phyloP scores from a whole-genome alignment of 2,113 vertebrate species.

The Bubo blakistoni region DNA sequence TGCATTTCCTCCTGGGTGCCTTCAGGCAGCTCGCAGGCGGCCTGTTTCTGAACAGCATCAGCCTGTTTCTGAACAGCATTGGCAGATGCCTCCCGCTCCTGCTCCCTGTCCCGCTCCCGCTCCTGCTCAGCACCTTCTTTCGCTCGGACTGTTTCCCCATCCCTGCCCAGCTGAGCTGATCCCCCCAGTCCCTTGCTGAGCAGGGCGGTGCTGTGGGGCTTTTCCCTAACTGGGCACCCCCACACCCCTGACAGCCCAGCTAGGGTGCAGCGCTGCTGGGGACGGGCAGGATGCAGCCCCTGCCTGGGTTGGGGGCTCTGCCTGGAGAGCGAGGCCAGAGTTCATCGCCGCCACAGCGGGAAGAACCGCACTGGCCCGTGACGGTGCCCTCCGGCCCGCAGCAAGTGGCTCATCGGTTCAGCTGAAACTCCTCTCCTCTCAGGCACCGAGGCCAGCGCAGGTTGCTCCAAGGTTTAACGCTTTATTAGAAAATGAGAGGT shows the following conservation, averaged over 20 bases:
- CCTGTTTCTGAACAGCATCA: not conserved
- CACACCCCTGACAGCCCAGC: not conserved
- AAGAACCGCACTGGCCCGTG: fast-evolving
- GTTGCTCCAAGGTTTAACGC: slow-evolving; percentile 1
- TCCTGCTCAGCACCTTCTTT: not conserved
- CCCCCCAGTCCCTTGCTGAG: not conserved
- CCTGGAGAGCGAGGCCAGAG: not conserved
- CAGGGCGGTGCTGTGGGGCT: not conserved
- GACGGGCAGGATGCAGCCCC: not conserved
- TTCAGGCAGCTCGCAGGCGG: no score
- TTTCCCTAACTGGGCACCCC: not conserved
- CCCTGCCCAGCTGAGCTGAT: not conserved
- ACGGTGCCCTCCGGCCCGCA: fast-evolving
- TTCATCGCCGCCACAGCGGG: fast-evolving
- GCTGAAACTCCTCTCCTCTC: not conserved
- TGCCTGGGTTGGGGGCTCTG: not conserved
- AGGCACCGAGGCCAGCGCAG: not conserved
- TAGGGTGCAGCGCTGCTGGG: not conserved
- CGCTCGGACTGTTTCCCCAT: fast-evolving
- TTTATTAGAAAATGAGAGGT: slow-evolving; percentile 55
- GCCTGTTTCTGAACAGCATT: not conserved
- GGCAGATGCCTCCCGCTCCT: fast-evolving
- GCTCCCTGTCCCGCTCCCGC: no score
- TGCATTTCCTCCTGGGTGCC: not conserved
- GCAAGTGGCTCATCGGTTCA: not conserved